Evolutionary conservation across 2,888 invertebrate genomes (phyloP).

Genomic region (Andrena minutula): DNA sequence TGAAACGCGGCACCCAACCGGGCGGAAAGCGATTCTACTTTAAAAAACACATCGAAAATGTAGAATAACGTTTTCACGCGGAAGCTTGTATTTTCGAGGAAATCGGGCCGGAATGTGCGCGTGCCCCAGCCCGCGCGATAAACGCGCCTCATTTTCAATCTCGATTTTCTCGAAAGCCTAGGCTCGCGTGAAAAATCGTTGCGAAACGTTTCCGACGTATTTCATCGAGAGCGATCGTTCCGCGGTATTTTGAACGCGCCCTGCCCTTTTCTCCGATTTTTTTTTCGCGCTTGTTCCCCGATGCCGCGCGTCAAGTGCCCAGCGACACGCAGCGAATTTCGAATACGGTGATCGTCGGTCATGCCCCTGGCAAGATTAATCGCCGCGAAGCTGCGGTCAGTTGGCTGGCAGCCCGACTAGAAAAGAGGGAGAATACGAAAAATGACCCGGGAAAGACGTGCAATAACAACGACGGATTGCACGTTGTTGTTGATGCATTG

Average conservation of each 20-base stretch:
- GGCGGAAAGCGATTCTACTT: not conserved
- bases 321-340: slow-evolving; percentile 75
- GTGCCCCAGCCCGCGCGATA: not conserved
- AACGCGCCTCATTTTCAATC: not conserved
- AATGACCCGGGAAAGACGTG: slow-evolving; percentile 50
- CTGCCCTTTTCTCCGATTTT: not conserved
- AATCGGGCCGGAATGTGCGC: not conserved
- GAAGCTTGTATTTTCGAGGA: not conserved
- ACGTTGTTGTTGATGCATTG: slow-evolving; percentile 25
- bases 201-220: too few species aligned
- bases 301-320: slow-evolving; percentile 52
- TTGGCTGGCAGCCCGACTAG: slow-evolving; percentile 73
- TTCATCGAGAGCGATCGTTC: not conserved
- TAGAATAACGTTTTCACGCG: not conserved
- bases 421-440: slow-evolving; percentile 68
- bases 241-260: not conserved
- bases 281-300: slow-evolving; percentile 32
- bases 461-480: slow-evolving; percentile 60
- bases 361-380: slow-evolving; percentile 83
- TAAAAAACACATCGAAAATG: not conserved
- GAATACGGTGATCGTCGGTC: slow-evolving; percentile 79
- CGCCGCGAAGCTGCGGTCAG: slow-evolving; percentile 73
- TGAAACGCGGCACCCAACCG: not conserved
- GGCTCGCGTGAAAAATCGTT: not conserved
- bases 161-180: slow-evolving; percentile 12